These are phyloP conservation scores for Paraplagusia blochii DNA, from an alignment of 2,113 vertebrate genomes.

Conservation along the genomic window DNA sequence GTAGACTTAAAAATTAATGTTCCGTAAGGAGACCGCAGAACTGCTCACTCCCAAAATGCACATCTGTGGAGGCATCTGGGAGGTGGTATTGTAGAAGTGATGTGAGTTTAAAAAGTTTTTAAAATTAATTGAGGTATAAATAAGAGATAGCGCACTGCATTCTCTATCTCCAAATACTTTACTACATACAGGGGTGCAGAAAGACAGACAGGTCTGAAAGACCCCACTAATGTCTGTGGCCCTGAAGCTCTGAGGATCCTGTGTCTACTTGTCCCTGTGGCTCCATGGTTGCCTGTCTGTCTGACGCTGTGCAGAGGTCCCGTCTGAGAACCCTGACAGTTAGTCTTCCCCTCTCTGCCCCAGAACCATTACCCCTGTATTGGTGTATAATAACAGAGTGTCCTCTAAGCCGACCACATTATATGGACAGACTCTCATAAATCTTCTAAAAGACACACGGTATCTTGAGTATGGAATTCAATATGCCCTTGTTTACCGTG, in stretches of 20 bases:
- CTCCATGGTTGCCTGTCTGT: slow-evolving; percentile 31
- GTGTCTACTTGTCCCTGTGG: slow-evolving; percentile 57
- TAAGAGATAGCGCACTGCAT: neutral
- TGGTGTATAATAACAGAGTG: slow-evolving; percentile 30
- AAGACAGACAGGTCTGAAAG: neutral
- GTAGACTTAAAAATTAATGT: slow-evolving; percentile 71
- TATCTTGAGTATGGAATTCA: slow-evolving; percentile 3
- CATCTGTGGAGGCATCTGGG: slow-evolving; percentile 56
- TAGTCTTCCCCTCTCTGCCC: slow-evolving; percentile 26
- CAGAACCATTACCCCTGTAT: slow-evolving; percentile 27
- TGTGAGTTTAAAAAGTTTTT: slow-evolving; percentile 7
- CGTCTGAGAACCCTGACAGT: slow-evolving; percentile 37
- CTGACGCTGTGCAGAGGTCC: slow-evolving; percentile 53
- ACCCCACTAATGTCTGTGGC: slow-evolving; percentile 37
- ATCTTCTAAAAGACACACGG: neutral
- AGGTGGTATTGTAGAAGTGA: neutral
- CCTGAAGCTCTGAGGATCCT: slow-evolving; percentile 38
- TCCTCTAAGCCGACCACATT: slow-evolving; percentile 32
- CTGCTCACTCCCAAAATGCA: slow-evolving; percentile 46
- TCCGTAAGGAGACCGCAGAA: slow-evolving; percentile 59
- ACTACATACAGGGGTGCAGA: neutral
- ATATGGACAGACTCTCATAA: slow-evolving; percentile 22
- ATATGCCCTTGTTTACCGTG: slow-evolving; percentile 54
- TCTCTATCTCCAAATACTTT: slow-evolving; percentile 4
- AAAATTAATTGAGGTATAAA: slow-evolving; percentile 26